phyloP scores from a whole-genome alignment of 2,113 vertebrate species.

The Corythoichthys haematopterus region DNA sequence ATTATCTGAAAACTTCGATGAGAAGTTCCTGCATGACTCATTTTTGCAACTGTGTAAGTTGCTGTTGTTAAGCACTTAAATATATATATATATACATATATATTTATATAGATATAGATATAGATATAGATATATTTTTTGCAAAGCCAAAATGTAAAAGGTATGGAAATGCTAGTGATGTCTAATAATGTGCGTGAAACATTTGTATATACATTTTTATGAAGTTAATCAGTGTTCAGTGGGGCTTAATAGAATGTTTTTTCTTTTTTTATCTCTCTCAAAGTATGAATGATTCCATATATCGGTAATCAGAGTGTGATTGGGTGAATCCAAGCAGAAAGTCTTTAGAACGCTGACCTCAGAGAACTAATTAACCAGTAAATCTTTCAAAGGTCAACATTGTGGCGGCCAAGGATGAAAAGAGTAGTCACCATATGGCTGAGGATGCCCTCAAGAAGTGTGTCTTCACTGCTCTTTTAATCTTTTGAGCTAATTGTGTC shows the following conservation, averaged over 20 bases:
- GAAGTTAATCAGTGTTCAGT: no score
- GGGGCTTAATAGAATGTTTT: neutral
- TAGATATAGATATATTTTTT: no score
- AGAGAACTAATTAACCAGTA: slow-evolving; percentile 57
- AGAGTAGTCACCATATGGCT: slow-evolving; percentile 72
- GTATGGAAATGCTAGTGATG: no score
- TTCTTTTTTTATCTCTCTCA: neutral
- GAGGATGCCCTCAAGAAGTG: slow-evolving; percentile 52
- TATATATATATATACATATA: no score
- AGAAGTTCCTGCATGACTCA: no score
- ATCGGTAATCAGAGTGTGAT: slow-evolving; percentile 23
- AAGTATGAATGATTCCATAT: slow-evolving; percentile 2
- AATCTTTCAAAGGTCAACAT: slow-evolving; percentile 61
- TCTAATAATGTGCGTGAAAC: no score
- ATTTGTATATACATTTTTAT: no score
- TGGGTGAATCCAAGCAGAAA: slow-evolving; percentile 43
- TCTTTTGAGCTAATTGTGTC: slow-evolving; percentile 67
- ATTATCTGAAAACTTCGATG: no score
- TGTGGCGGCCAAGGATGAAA: slow-evolving; percentile 54
- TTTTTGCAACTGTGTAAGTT: no score
- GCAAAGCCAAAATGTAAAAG: no score
- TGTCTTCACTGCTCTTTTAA: slow-evolving; percentile 72
- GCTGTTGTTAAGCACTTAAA: no score
- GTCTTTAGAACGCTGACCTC: slow-evolving; percentile 34
- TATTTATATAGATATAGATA: no score